Conservation (phyloP, 2,888 invertebrate species). For the Minunthozetes semirufus region DNA sequence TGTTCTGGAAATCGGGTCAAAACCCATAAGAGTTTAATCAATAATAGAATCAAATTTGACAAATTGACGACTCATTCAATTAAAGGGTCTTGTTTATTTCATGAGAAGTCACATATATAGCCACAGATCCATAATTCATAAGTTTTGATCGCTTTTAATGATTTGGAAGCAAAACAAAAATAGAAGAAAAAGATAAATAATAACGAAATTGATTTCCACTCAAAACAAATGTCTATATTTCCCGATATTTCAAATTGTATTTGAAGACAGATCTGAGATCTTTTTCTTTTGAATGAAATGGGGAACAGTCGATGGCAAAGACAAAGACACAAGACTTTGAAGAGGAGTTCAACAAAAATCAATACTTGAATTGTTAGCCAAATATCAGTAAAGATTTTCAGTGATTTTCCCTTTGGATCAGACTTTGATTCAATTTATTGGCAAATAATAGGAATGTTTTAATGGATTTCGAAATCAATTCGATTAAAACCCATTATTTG, state of each 20-base stretch:
- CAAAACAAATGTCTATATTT: neutral
- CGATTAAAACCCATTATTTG: neutral
- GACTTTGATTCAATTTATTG: neutral
- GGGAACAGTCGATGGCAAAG: too few species aligned
- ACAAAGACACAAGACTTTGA: too few species aligned
- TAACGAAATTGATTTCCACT: neutral
- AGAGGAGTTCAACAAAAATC: too few species aligned
- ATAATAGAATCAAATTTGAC: neutral
- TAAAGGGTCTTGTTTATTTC: neutral
- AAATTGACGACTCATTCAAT: neutral
- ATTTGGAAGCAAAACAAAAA: neutral
- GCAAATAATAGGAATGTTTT: neutral
- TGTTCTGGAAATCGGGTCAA: too few species aligned
- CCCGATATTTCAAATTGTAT: too few species aligned
- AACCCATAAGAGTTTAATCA: too few species aligned
- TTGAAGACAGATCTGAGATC: too few species aligned
- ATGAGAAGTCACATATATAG: neutral
- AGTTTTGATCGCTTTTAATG: neutral
- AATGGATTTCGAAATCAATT: neutral
- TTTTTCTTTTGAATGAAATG: too few species aligned
- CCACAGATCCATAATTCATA: neutral
- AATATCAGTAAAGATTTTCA: too few species aligned
- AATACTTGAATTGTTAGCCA: too few species aligned
- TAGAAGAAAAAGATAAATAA: neutral
- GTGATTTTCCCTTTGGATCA: too few species aligned